Evolutionary conservation across 2,113 vertebrate species (phyloP).

Genomic region (Antidorcas marsupialis): DNA sequence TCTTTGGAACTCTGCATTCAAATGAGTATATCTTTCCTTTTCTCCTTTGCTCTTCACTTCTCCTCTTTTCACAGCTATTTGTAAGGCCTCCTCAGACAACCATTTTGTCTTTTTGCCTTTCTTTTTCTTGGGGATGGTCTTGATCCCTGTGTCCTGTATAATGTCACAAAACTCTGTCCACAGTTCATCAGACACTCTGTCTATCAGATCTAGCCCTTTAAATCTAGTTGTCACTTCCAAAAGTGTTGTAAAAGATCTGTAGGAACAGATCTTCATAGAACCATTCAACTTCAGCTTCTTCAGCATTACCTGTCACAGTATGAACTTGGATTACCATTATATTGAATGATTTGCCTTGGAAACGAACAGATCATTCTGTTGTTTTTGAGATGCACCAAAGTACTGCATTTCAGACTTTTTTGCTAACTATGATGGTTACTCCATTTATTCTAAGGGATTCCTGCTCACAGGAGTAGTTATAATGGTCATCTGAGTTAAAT

Average conservation of each 20-base stretch:
- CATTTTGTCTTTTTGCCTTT: not conserved
- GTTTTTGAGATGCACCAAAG: not conserved
- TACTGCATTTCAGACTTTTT: not conserved
- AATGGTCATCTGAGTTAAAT: not conserved
- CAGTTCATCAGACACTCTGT: not conserved
- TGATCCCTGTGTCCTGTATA: not conserved
- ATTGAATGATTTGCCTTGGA: not conserved
- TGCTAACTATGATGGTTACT: not conserved
- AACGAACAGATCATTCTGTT: not conserved
- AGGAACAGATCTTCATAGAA: not conserved
- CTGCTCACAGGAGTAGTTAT: not conserved
- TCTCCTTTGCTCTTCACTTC: not conserved
- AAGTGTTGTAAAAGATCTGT: not conserved
- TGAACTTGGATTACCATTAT: not conserved
- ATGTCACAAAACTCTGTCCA: not conserved
- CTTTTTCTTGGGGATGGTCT: not conserved
- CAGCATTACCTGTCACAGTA: rapidly evolving
- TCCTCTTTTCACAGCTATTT: not conserved
- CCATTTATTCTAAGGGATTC: not conserved
- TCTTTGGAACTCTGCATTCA: not conserved
- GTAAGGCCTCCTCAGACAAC: not conserved
- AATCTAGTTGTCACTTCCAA: not conserved
- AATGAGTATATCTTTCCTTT: not conserved
- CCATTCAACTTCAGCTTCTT: not conserved
- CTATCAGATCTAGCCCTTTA: not conserved